Percentiles rank a stretch among this genome's conserved stretches.
Evolutionary conservation across 2,888 invertebrate genomes (phyloP).

Genomic region (Galerucella pusilla): DNA sequence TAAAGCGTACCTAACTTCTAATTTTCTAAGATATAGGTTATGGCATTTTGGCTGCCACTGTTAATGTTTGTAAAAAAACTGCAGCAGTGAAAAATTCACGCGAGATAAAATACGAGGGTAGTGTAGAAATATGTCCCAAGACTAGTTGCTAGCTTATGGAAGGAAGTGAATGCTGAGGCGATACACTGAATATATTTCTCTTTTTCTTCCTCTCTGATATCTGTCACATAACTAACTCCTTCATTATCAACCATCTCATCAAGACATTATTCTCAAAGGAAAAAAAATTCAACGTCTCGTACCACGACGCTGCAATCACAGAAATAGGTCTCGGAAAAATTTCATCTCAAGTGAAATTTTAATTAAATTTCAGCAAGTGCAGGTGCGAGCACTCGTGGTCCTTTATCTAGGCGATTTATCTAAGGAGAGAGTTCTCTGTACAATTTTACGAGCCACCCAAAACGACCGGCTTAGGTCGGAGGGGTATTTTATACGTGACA

Average conservation of each 20-base stretch:
- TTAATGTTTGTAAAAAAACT: constrained; percentile 22
- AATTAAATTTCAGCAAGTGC: constrained; percentile 54
- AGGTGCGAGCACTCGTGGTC: constrained; percentile 50
- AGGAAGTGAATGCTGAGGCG: too few relatives aligned
- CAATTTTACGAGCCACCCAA: constrained; percentile 58
- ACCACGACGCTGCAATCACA: constrained; percentile 2
- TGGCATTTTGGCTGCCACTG: neutral
- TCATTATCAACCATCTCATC: neutral
- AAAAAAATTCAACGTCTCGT: neutral
- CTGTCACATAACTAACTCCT: neutral
- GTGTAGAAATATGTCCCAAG: neutral
- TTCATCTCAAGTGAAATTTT: constrained; percentile 36
- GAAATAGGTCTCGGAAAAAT: constrained; percentile 30
- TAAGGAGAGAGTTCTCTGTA: constrained; percentile 51
- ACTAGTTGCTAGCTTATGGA: too few relatives aligned
- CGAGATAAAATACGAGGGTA: neutral
- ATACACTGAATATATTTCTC: neutral
- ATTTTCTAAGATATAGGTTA: constrained; percentile 19
- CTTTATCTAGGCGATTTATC: constrained; percentile 60
- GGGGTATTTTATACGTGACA: constrained; percentile 50
- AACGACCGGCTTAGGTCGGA: constrained; percentile 43
- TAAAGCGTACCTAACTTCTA: neutral
- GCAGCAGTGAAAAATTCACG: constrained; percentile 10
- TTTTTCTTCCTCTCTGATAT: neutral
- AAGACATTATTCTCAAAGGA: neutral